phyloP scores from a whole-genome alignment of 2,797 vertebrate species.

The Micrastur ruficollis region DNA sequence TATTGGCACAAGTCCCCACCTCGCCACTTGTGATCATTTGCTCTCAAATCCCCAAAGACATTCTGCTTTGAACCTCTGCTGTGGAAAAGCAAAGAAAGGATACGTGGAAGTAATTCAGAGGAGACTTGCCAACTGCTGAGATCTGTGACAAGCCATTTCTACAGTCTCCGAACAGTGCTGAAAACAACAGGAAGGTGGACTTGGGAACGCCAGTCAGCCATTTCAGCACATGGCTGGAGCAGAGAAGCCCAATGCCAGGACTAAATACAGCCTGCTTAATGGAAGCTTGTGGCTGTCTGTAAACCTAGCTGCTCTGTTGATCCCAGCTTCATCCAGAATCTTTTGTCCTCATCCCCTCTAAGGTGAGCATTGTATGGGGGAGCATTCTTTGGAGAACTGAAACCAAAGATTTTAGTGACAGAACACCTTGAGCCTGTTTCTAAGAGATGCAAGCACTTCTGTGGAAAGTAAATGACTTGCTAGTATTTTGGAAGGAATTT shows the following conservation, averaged over 20 bases:
- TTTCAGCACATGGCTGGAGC: background rate
- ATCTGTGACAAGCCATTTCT: background rate
- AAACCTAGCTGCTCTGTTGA: background rate
- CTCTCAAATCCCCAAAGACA: constrained; percentile 35
- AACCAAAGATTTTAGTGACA: background rate
- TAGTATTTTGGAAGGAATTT: background rate
- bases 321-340: background rate
- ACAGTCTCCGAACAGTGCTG: background rate
- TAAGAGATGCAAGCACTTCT: background rate
- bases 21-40: constrained; percentile 22
- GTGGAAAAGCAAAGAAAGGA: constrained; percentile 5
- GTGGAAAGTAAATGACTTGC: background rate
- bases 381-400: background rate
- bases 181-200: constrained; percentile 35
- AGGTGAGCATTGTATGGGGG: background rate
- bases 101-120: background rate
- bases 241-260: background rate
- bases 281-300: background rate
- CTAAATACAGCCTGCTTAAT: background rate
- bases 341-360: background rate
- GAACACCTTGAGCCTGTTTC: background rate
- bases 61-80: constrained; percentile 42
- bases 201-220: background rate
- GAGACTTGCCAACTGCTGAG: background rate
- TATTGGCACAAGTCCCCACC: background rate